Base-by-base conservation (phyloP, 2,797 vertebrate species). In the Pseudopleuronectes americanus region DNA sequence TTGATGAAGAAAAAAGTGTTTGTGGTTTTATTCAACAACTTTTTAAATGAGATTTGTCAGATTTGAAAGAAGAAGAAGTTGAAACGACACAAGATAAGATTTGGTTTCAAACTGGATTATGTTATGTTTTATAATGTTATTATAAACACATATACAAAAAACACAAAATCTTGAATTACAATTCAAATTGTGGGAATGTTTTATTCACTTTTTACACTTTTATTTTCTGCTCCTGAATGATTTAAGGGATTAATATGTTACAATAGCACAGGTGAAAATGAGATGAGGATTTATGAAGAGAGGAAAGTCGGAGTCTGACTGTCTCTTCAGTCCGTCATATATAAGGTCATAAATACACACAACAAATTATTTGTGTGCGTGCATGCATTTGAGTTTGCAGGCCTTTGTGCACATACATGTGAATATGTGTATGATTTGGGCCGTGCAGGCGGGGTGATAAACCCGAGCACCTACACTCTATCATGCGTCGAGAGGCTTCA, bases 401-500 rank as follows among this genome's bases (percentile, higher is more conserved):
- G 16, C 12, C 43, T 45, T 6, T 19, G 43, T 45, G 17, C 17
- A 19, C 43, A 45, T 19, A 19, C 31, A 8, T 41, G 57, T 68
- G 58, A 13, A 24, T 26, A 10, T 36, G 7, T 53, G 48, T n/a
- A 26, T 49, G 10, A 24, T 72, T 33, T 45, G 21, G 51, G 33
- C 62, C 28, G 38, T 41, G 26, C 31, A 61, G 45, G 43, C 59
- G 64, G 24, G 41, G 24, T 72, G 28, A 74, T 74, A 62, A 69
- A 84, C 63, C 43, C 41, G 10, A 71, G 68, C 68, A 64, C 43
- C 69, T 64, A 43, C 61, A 54, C 64, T 83, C 90, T 63, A 82
- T 90, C 91, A 92, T 80, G 86, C 91, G 69, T 71, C 65, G 76
- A 85, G 71, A 76, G 67, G 65, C 66, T 85, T 89, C 75, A 77